A percentile compares a stretch with the other conserved stretches of the same genome.
Conservation (phyloP, 2,888 invertebrate species). For the Latheticus oryzae region DNA sequence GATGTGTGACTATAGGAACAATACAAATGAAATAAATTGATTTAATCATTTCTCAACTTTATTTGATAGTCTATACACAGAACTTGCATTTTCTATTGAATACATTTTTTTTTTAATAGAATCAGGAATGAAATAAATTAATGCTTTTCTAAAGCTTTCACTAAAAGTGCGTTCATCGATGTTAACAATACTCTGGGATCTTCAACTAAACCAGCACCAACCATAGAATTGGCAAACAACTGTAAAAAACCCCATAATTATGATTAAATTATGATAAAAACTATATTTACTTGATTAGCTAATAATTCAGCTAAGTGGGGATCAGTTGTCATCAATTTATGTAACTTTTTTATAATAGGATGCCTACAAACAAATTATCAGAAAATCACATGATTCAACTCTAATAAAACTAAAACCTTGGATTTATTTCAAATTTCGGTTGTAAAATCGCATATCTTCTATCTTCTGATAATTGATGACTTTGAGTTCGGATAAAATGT, state of each 20-base stretch:
- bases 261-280: background rate
- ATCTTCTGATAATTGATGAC: slow-evolving; percentile 84
- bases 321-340: slow-evolving; percentile 78
- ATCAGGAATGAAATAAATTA: slow-evolving; percentile 39
- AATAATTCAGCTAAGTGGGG: slow-evolving; percentile 85
- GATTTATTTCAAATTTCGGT: slow-evolving; percentile 94
- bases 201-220: slow-evolving; percentile 92
- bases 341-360: slow-evolving; percentile 89
- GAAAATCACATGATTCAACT: slow-evolving; percentile 19
- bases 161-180: slow-evolving; percentile 88
- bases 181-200: slow-evolving; percentile 88
- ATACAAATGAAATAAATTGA: slow-evolving; percentile 36
- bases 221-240: slow-evolving; percentile 94
- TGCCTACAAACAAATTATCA: slow-evolving; percentile 75
- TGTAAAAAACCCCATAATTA: slow-evolving; percentile 60
- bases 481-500: slow-evolving; percentile 92
- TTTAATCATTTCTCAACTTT: slow-evolving; percentile 27
- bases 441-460: slow-evolving; percentile 87
- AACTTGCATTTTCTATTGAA: too few species aligned
- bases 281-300: slow-evolving; percentile 77
- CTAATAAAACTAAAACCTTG: slow-evolving; percentile 71
- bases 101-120: too few species aligned
- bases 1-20: slow-evolving; percentile 31
- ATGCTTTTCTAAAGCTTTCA: slow-evolving; percentile 81
- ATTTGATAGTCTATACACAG: slow-evolving; percentile 16